Evolutionary conservation across 2,888 invertebrate species (phyloP), one percentile per base, ranked within the genome.

Genomic region (Dinocampus coccinellae): DNA sequence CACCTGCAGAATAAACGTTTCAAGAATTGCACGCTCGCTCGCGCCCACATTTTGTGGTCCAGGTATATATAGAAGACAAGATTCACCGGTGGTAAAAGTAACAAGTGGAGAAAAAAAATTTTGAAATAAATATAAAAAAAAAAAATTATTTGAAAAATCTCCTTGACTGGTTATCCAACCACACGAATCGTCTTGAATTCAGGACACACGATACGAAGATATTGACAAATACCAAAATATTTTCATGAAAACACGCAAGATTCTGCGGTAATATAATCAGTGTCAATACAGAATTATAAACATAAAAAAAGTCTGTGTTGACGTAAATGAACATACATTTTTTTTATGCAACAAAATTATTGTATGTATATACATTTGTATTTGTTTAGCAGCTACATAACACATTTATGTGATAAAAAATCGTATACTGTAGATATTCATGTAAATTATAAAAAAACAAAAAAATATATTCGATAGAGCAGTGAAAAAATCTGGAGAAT

Each of bases 11-110:
- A 70, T 70, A 67, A 72, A 75, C 79, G 80, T 81, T 47, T 47
- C 80, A 66, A 78, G 76, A 80, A 77, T 74, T 78, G 73, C 74
- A 72, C 73, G 75, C 74, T 74, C 72, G 73, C 69, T 69, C 78
- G 70, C 74, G 74, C 68, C 57, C 76, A 73, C 72, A 73, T 16
- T 75, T 77, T 82, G 82, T 75, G 82, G 82, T 81, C 75, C 75
- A 74, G 68, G 73, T 74, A 75, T 66, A 60, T 62, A 39, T 29
- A 64, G 62, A 66, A 55, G 58, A 16, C 16, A 47, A 47, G 3
- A 16, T 47, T 16, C 16, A 16, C 7, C 16, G 47, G 7, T 47
- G 47, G 47, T 47, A 7, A 39, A 47, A 55, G 77, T 78, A 81
- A 78, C 76, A 76, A 53, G 16, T 33, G 53, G 42, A 57, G 26